Conservation (phyloP, 2,888 invertebrate species). For the Mythimna loreyi region DNA sequence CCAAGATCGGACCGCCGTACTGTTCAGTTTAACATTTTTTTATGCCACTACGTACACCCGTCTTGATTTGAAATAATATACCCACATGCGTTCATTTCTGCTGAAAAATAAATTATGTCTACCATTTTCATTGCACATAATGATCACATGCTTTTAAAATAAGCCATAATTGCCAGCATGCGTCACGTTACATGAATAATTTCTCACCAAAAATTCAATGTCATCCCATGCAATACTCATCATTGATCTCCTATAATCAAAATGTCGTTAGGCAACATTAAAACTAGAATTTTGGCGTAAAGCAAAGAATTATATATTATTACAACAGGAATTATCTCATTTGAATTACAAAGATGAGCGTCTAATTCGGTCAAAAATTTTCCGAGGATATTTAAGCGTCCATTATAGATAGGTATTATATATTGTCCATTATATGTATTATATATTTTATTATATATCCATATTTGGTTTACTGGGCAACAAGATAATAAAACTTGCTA, state of each 20-base stretch:
- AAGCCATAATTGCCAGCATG: neutral
- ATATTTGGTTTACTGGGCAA: no score
- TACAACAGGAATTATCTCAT: neutral
- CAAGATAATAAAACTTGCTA: no score
- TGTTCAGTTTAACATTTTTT: no score
- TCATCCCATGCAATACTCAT: conserved; percentile 36
- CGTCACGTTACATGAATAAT: neutral
- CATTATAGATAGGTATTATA: no score
- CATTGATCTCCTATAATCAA: conserved; percentile 67
- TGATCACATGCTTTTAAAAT: neutral
- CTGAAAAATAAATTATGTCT: neutral
- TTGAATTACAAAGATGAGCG: conserved; percentile 15
- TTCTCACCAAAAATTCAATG: conserved; percentile 37
- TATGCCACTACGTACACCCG: no score
- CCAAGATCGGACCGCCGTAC: no score
- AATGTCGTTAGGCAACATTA: conserved; percentile 74
- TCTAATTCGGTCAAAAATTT: no score
- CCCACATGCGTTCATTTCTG: no score
- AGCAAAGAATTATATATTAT: conserved; percentile 22
- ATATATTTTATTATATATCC: no score
- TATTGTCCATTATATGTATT: no score
- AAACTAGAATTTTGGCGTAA: conserved; percentile 8
- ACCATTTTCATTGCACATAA: neutral
- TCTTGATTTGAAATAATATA: no score
- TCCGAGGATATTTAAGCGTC: no score